Evolutionary conservation across 2,113 vertebrate genomes (phyloP).

Genomic region (Serranochromis macrocephalus): DNA sequence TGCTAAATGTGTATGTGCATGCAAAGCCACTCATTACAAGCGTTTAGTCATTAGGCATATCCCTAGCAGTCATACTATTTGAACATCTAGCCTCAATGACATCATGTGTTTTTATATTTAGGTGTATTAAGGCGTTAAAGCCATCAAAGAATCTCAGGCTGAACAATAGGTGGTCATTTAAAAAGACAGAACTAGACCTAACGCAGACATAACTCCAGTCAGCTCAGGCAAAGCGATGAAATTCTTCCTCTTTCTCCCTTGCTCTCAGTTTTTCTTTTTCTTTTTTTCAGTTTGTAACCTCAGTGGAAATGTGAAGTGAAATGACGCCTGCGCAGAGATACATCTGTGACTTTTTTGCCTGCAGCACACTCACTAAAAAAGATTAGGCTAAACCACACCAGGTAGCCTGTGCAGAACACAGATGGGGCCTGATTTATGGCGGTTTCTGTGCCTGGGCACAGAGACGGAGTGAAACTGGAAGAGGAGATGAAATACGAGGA

Average conservation of each 20-base stretch:
- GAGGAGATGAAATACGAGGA: neutral
- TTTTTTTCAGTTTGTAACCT: neutral
- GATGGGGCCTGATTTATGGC: constrained; percentile 16
- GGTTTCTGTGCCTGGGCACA: neutral
- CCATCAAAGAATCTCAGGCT: neutral
- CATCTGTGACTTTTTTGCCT: constrained; percentile 39
- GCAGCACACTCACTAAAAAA: constrained; percentile 19
- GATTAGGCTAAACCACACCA: constrained; percentile 25
- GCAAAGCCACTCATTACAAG: neutral
- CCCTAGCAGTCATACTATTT: neutral
- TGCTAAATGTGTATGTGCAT: neutral
- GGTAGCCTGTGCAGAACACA: constrained; percentile 18
- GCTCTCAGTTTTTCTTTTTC: neutral
- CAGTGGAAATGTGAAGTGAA: constrained; percentile 3
- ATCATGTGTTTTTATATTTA: neutral
- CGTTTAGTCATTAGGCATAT: neutral
- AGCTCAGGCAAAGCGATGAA: neutral
- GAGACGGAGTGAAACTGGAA: neutral
- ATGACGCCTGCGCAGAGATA: neutral
- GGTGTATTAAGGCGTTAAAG: neutral
- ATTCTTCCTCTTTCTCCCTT: neutral
- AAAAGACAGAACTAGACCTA: neutral
- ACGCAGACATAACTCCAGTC: neutral
- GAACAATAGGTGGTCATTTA: neutral
- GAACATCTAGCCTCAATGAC: neutral